Evolutionary conservation across 2,113 vertebrate species (phyloP), one percentile per base, ranked within the genome.

Genomic region (Turdus rufiventris): DNA sequence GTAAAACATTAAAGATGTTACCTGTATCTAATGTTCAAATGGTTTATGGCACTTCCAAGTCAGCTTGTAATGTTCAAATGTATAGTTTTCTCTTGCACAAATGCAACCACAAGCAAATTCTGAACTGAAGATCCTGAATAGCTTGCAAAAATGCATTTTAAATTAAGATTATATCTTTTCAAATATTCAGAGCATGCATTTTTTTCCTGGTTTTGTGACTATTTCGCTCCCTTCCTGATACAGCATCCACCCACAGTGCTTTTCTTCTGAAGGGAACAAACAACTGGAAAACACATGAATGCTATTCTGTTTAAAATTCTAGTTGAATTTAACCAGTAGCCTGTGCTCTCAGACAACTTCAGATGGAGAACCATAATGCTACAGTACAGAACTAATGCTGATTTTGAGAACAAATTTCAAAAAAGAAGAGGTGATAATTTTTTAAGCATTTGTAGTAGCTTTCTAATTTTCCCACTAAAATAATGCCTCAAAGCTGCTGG

Each of bases 281-380:
- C 81, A 96, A 53, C 88, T 97, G 85, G 91, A 94, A 91, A 88
- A 81, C 33, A 62, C n/a, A 48, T 7, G 28, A 53, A 43, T 70
- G 25, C 58, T 71, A n/a, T 70, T 89, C 57, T 73, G 18, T 75
- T 92, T 83, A 76, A 77, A 96, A 72, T 79, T 83, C 38, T 66
- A 42, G 38, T 85, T 96, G 79, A 77, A 93, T 95, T 83, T 80
- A 89, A 94, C 42, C 29, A 54, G 60, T 61, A 88, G n/a, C 29
- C 43, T 91, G 10, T 78, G 19, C 18, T 87, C 14, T 85, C 57
- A 76, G 34, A 20, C 42, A 70, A 45, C 70, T 91, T 80, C 66
- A 45, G 28, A 36, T 3, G 45, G 70, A 80, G 60, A 71, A 88
- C 61, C 50, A 61, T 36, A 66, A 82, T 28, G 17, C 33, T 63